Conservation (phyloP, 2,888 invertebrate species). For the Miltochrista miniata region DNA sequence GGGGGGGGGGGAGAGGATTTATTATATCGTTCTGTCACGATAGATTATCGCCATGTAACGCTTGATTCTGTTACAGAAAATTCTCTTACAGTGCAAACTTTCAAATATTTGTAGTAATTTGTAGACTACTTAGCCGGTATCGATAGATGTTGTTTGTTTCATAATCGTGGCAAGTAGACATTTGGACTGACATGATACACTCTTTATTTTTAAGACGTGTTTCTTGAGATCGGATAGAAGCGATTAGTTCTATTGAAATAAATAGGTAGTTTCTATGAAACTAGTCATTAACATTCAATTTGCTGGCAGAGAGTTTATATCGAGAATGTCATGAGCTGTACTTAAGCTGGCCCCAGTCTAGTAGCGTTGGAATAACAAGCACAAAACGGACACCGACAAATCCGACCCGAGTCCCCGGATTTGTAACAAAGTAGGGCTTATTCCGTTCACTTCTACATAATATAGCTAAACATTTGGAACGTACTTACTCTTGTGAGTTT, state of each 20-base stretch:
- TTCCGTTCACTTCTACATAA: slow-evolving; percentile 65
- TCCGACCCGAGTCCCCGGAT: slow-evolving; percentile 72
- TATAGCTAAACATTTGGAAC: slow-evolving; percentile 61
- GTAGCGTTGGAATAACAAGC: slow-evolving; percentile 69
- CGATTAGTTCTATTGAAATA: too few species aligned
- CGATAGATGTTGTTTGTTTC: too few species aligned
- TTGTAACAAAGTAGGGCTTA: slow-evolving; percentile 75
- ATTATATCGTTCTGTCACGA: too few species aligned
- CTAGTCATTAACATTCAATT: slow-evolving; percentile 32
- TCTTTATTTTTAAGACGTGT: too few species aligned
- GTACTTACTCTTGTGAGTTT: slow-evolving; percentile 62
- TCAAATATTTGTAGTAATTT: too few species aligned
- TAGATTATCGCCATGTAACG: too few species aligned
- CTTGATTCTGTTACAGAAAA: too few species aligned
- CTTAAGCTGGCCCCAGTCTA: slow-evolving; percentile 52
- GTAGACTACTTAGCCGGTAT: too few species aligned
- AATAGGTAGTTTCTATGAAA: background rate
- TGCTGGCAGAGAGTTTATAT: slow-evolving; percentile 27
- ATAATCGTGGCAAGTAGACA: too few species aligned
- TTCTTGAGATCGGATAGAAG: background rate
- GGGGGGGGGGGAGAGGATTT: too few species aligned
- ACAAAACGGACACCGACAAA: slow-evolving; percentile 72
- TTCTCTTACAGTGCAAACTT: too few species aligned
- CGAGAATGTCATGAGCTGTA: slow-evolving; percentile 41
- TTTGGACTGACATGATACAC: too few species aligned